Evolutionary conservation across 2,888 invertebrate species (phyloP), one percentile per base, ranked within the genome.

Genomic region (Limnephilus marmoratus): DNA sequence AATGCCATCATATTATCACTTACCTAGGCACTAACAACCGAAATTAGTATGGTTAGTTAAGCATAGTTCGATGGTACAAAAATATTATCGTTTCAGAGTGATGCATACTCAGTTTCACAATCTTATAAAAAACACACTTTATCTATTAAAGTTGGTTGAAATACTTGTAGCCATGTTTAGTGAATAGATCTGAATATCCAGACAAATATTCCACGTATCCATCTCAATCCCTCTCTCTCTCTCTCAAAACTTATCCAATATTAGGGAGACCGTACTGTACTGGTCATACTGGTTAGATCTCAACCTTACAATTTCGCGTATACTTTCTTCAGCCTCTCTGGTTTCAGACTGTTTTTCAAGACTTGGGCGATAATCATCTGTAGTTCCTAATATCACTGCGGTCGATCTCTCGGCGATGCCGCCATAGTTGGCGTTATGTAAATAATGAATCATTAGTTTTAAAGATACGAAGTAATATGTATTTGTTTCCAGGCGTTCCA

Each of bases 401-500:
- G 68, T n/a, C 24, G 24, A 24, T 68, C 24, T 68, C 24, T 68
- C 68, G 68, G 68, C 7, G 68, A 9, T n/a, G 68, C 24, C 68
- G 9, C 1, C n/a, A 68, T 9, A 24, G 24, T 24, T 68, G 24
- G 24, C 68, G 24, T 24, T 9, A 91, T 91, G 88, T 91, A 90
- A 87, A 68, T n/a, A 68, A 68, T 2, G 18, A 24, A 68, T 68
- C 24, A 68, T 68, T 68, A 68, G 68, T 68, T 68, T 68, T 68
- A 68, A 68, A 68, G 24, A 68, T 68, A n/a, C 24, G 24, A 68
- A 68, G 7, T 24, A 24, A 68, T 24, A 68, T 24, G 68, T 68
- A 87, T 87, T 53, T 87, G 31, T 87, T 94, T 87, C 94, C 95
- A 95, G 97, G 96, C 94, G 96, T 97, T 95, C 97, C 97, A 94